Percentiles rank a stretch among this genome's conserved stretches.
Conservation (phyloP, 1,140 invertebrate genomes). For the Wiebesia pumilae region DNA sequence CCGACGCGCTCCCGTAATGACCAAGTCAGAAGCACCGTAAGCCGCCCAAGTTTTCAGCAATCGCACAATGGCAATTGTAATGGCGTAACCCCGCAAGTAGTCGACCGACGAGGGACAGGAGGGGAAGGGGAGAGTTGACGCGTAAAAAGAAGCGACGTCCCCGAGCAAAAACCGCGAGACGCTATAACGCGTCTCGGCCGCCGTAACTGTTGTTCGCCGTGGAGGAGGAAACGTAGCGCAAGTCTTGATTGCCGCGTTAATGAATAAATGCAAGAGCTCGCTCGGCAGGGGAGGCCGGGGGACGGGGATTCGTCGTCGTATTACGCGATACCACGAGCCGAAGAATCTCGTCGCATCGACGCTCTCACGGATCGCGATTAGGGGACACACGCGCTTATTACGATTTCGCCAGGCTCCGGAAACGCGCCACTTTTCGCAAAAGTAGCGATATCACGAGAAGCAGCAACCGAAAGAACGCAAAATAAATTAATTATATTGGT, state of each 20-base stretch:
- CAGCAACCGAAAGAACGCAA: too few species aligned
- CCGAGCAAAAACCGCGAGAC: constrained; percentile 39
- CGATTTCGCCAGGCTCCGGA: background rate
- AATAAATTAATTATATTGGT: too few species aligned
- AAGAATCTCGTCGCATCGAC: too few species aligned
- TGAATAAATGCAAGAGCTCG: constrained; percentile 40
- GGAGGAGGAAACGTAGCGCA: constrained; percentile 14
- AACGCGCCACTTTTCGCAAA: too few species aligned
- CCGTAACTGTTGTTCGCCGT: constrained; percentile 34
- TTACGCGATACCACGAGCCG: background rate
- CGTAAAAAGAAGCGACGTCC: background rate
- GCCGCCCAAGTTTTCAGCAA: background rate
- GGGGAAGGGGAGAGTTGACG: too few species aligned
- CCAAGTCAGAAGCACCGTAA: background rate
- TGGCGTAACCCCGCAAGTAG: background rate
- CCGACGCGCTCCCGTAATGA: background rate
- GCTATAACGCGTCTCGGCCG: constrained; percentile 24
- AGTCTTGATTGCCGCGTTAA: constrained; percentile 38
- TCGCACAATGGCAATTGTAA: background rate
- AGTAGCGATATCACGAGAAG: too few species aligned
- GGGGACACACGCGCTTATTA: background rate
- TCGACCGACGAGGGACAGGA: too few species aligned
- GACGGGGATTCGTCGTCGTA: too few species aligned
- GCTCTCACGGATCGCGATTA: too few species aligned
- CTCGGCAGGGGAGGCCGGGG: background rate